Percentiles rank a stretch among this genome's conserved stretches.
phyloP scores from a whole-genome alignment of 2,888 invertebrate species.

The Epinotia bilunana region DNA sequence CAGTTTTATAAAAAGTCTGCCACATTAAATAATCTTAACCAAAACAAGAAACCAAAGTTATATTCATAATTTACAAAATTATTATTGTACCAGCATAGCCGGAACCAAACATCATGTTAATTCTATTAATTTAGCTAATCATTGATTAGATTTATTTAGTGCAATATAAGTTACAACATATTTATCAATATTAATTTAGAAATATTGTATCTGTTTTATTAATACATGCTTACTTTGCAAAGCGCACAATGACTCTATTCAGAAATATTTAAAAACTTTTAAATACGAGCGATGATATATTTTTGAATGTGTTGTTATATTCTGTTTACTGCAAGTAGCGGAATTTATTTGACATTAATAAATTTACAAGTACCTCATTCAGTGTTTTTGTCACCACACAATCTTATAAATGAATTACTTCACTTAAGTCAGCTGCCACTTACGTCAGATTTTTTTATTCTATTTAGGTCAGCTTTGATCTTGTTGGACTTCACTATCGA shows the following conservation, averaged over 20 bases:
- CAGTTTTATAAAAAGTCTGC: too few relatives aligned
- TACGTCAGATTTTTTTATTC: too few relatives aligned
- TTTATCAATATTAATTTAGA: constrained; percentile 44
- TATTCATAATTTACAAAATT: constrained; percentile 14
- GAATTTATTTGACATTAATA: constrained; percentile 77
- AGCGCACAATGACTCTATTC: constrained; percentile 53
- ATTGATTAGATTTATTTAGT: constrained; percentile 46
- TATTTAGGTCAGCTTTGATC: too few relatives aligned
- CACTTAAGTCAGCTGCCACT: too few relatives aligned
- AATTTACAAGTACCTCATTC: constrained; percentile 68
- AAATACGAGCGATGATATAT: constrained; percentile 49
- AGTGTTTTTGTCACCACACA: constrained; percentile 48
- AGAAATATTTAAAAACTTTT: constrained; percentile 26
- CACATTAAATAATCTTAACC: too few relatives aligned
- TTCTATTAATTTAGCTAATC: constrained; percentile 39
- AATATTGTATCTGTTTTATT: constrained; percentile 49
- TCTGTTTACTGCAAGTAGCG: constrained; percentile 72
- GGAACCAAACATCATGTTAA: constrained; percentile 27
- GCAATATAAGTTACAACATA: constrained; percentile 41
- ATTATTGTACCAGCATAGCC: constrained; percentile 10
- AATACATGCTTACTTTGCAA: constrained; percentile 62
- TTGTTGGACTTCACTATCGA: too few relatives aligned
- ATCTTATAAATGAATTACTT: neutral
- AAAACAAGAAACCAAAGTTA: neutral
- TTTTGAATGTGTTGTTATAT: constrained; percentile 63